phyloP scores from a whole-genome alignment of 1,140 invertebrate species.

The Phenacoccus solenopsis region DNA sequence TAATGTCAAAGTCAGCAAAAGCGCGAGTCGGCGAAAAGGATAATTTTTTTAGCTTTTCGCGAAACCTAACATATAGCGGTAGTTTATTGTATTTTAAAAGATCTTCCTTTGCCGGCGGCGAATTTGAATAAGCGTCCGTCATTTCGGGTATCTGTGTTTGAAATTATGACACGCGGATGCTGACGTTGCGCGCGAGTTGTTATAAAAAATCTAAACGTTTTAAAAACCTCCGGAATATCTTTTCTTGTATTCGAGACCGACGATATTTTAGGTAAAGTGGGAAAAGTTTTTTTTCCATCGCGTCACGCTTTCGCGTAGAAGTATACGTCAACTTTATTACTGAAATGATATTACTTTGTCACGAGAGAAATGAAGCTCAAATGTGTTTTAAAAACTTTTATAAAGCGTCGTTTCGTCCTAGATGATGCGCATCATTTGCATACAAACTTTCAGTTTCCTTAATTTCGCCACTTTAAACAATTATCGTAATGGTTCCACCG shows the following conservation, averaged over 20 bases:
- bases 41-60: neutral
- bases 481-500: neutral
- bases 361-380: neutral
- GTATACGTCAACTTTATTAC: neutral
- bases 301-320: neutral
- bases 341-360: neutral
- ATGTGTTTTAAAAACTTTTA: conserved; percentile 3
- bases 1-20: neutral
- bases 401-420: neutral
- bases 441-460: neutral
- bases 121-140: conserved; percentile 1
- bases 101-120: neutral
- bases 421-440: too few relatives aligned
- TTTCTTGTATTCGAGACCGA: neutral
- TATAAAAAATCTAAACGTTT: neutral
- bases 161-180: neutral
- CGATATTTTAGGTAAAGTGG: neutral
- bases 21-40: neutral
- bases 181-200: neutral
- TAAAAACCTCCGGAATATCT: neutral
- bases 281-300: neutral
- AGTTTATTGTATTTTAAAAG: neutral
- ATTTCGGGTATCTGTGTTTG: neutral
- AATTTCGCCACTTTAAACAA: neutral
- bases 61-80: too few relatives aligned